phyloP scores from a whole-genome alignment of 2,797 vertebrate species.

The Chaenodraco wilsoni region DNA sequence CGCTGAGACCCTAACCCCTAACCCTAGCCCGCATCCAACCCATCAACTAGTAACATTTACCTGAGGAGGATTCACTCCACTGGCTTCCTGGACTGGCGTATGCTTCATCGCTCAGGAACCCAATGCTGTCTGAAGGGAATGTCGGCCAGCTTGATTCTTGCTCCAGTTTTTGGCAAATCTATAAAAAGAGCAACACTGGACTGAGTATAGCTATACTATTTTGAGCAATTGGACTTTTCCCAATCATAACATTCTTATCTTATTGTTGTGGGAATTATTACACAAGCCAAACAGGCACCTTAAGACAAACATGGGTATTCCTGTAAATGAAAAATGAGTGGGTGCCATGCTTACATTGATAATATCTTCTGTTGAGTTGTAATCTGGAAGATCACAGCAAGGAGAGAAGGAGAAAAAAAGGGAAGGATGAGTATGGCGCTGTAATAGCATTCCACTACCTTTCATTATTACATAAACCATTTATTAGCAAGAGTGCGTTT shows the following conservation, averaged over 20 bases:
- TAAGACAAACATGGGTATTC: slow-evolving; percentile 72
- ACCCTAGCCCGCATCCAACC: neutral
- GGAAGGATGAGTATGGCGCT: slow-evolving; percentile 16
- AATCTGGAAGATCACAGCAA: slow-evolving; percentile 55
- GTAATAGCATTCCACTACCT: rapidly evolving
- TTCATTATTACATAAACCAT: neutral
- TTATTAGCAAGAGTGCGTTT: neutral
- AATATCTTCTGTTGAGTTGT: slow-evolving; percentile 58
- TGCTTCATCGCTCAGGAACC: slow-evolving; percentile 87
- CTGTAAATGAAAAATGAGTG: slow-evolving; percentile 76
- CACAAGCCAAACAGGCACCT: slow-evolving; percentile 48
- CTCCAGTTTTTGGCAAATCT: slow-evolving; percentile 77
- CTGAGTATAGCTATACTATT: slow-evolving; percentile 48
- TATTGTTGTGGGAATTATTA: slow-evolving; percentile 24
- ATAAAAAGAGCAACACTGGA: slow-evolving; percentile 63
- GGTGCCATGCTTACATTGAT: slow-evolving; percentile 76
- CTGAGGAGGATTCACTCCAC: slow-evolving; percentile 82
- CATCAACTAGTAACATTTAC: slow-evolving; percentile 70
- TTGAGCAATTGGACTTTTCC: slow-evolving; percentile 28
- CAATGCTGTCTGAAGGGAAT: slow-evolving; percentile 77
- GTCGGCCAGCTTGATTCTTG: slow-evolving; percentile 80
- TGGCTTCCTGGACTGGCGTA: slow-evolving; percentile 80
- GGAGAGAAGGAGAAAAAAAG: slow-evolving; percentile 34
- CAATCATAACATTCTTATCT: slow-evolving; percentile 14
- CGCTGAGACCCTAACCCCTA: no score